These are phyloP conservation scores for Drosophila birchii DNA, from an alignment of 2,888 invertebrate genomes.

Conservation along the genomic window DNA sequence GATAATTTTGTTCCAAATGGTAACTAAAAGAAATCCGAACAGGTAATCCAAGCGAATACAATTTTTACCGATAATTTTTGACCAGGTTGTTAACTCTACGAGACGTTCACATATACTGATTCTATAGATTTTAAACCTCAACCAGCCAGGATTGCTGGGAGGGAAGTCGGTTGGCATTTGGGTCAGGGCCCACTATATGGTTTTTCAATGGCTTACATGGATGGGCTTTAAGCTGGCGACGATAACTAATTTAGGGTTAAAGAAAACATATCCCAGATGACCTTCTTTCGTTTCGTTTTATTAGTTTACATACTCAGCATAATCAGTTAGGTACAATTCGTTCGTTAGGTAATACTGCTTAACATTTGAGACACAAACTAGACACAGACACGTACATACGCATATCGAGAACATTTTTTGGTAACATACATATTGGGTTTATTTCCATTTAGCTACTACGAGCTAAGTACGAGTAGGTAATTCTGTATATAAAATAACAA, in stretches of 20 bases:
- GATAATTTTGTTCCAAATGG: slow-evolving; percentile 15
- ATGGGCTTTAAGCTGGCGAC: not conserved
- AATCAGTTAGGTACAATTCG: slow-evolving; percentile 67
- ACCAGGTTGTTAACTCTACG: slow-evolving; percentile 53
- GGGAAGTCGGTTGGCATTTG: not conserved
- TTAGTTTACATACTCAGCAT: slow-evolving; percentile 52
- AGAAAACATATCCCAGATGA: not conserved
- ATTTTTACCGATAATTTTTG: slow-evolving; percentile 58
- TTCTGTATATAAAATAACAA: slow-evolving; percentile 61
- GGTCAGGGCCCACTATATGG: slow-evolving; percentile 19
- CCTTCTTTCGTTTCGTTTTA: slow-evolving; percentile 40
- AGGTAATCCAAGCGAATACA: slow-evolving; percentile 1
- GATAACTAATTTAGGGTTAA: not conserved
- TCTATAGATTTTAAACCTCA: not conserved
- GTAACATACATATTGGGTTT: slow-evolving; percentile 25
- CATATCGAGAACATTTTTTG: slow-evolving; percentile 26
- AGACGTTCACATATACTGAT: slow-evolving; percentile 54
- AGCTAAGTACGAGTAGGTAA: slow-evolving; percentile 27
- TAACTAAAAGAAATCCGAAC: slow-evolving; percentile 3
- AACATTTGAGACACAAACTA: slow-evolving; percentile 58
- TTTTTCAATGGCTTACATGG: slow-evolving; percentile 13
- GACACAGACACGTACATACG: slow-evolving; percentile 47
- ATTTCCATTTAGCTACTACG: slow-evolving; percentile 31
- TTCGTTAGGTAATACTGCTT: slow-evolving; percentile 58
- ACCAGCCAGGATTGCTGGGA: not conserved